These are phyloP conservation scores for Arenicola marina DNA, from an alignment of 2,888 invertebrate species.

Conservation along the genomic window DNA sequence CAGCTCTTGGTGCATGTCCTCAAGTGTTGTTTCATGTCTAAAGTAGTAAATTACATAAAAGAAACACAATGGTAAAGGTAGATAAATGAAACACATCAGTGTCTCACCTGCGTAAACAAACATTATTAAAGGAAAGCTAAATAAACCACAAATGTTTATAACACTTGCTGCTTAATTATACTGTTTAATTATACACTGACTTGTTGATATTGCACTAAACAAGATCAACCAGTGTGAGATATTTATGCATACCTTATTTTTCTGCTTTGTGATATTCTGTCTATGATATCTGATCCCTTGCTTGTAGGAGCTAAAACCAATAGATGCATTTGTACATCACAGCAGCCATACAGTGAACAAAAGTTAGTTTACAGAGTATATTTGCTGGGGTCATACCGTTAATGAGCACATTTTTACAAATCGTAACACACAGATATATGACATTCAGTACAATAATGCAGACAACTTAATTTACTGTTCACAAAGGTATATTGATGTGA, in stretches of 20 bases:
- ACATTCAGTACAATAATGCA: too few relatives aligned
- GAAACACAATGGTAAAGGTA: too few relatives aligned
- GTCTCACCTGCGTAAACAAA: not conserved
- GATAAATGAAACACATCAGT: not conserved
- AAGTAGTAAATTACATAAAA: too few relatives aligned
- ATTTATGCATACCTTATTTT: conserved; percentile 40
- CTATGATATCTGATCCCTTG: conserved; percentile 53
- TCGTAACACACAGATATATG: too few relatives aligned
- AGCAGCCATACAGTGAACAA: not conserved
- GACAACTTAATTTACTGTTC: too few relatives aligned
- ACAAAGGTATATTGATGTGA: too few relatives aligned
- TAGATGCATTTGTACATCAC: not conserved
- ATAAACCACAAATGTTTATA: not conserved
- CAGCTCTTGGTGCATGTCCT: conserved; percentile 59
- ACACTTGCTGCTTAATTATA: not conserved
- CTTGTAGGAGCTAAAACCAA: conserved; percentile 41
- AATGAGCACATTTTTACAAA: not conserved
- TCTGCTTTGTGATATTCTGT: conserved; percentile 51
- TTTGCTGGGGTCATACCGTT: not conserved
- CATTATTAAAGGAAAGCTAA: not conserved
- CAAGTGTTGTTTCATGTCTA: conserved; percentile 54
- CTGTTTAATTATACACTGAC: not conserved
- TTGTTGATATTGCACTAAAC: too few relatives aligned
- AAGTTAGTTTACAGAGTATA: not conserved
- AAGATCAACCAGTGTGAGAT: not conserved